Conservation (phyloP, 2,888 invertebrate species). For the Lucinisca nassula region DNA sequence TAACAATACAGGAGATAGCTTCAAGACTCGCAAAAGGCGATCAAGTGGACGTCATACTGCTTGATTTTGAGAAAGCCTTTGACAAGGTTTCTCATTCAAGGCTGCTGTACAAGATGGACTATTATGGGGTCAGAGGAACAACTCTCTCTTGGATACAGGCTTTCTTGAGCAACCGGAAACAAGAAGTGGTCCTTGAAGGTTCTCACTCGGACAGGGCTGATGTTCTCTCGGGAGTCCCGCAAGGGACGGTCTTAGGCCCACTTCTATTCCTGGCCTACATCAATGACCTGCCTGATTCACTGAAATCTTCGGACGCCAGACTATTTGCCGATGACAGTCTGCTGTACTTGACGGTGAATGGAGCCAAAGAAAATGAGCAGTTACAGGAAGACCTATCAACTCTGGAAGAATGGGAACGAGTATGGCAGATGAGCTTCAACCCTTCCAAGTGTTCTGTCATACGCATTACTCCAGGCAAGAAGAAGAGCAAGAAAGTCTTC, state of each 20-base stretch:
- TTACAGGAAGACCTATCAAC: not conserved
- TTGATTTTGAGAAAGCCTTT: slow-evolving; percentile 40
- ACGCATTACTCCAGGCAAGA: not conserved
- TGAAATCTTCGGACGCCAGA: not conserved
- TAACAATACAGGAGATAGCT: slow-evolving; percentile 23
- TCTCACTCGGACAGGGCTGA: not conserved
- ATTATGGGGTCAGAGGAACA: slow-evolving; percentile 18
- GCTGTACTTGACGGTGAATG: not conserved
- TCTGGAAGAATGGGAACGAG: not conserved
- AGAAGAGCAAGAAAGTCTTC: not conserved
- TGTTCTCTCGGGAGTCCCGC: slow-evolving; percentile 34
- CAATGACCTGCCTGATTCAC: slow-evolving; percentile 6
- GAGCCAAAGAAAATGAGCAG: not conserved
- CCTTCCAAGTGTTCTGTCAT: not conserved
- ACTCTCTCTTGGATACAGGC: slow-evolving; percentile 2
- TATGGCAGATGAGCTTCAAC: not conserved
- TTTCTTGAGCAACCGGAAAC: slow-evolving; percentile 25
- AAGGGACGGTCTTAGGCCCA: slow-evolving; percentile 39
- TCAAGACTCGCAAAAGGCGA: not conserved
- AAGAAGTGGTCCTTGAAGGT: slow-evolving; percentile 12
- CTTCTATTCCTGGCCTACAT: slow-evolving; percentile 30
- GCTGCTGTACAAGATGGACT: slow-evolving; percentile 14
- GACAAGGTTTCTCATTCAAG: too few species aligned
- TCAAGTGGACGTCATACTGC: slow-evolving; percentile 18
- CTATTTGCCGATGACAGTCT: not conserved